These are phyloP conservation scores for Alethe castanea DNA, from an alignment of 2,113 vertebrate species.

Conservation along the genomic window DNA sequence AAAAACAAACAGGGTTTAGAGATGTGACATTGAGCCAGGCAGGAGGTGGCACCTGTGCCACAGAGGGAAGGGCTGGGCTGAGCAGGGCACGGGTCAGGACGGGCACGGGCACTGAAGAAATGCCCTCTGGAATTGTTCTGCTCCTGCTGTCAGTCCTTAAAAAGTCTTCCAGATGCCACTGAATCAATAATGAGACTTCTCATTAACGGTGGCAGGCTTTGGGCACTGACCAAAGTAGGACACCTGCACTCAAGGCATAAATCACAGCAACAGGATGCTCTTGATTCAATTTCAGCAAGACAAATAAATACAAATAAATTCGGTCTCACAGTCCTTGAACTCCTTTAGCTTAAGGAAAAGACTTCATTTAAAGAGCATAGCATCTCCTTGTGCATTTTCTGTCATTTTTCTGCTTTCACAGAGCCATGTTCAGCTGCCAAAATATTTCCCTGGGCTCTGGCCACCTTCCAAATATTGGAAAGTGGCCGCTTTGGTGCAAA, in stretches of 20 bases:
- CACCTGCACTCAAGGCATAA: not conserved
- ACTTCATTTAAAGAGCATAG: not conserved
- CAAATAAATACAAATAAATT: not conserved
- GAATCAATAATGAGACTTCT: not conserved
- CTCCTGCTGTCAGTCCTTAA: not conserved
- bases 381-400: not conserved
- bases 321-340: not conserved
- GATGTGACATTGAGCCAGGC: not conserved
- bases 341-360: not conserved
- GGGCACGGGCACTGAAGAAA: not conserved
- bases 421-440: not conserved
- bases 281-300: rapidly evolving
- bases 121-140: not conserved
- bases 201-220: rapidly evolving
- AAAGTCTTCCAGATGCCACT: not conserved
- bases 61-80: not conserved
- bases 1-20: not conserved
- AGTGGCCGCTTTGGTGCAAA: not conserved
- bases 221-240: not conserved
- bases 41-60: rapidly evolving
- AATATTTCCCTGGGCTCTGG: not conserved
- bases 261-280: not conserved
- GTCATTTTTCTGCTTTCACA: not conserved
- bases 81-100: rapidly evolving
- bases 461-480: not conserved